Evolutionary conservation across 2,797 vertebrate species (phyloP).

Genomic region (Acanthornis magna): DNA sequence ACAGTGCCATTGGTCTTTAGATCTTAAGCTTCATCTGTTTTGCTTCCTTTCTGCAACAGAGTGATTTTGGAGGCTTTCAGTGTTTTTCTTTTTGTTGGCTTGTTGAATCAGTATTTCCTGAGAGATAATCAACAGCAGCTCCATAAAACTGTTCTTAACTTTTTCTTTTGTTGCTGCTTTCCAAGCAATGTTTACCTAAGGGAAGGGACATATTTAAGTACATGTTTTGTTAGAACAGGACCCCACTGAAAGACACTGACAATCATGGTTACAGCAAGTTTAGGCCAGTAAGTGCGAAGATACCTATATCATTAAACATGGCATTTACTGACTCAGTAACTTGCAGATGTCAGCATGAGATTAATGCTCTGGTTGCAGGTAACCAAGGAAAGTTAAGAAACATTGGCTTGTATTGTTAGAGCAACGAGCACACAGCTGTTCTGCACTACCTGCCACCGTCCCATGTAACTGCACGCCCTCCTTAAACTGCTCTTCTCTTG

Average conservation of each 20-base stretch:
- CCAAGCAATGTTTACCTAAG: not conserved
- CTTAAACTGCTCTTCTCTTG: not conserved
- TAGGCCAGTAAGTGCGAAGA: conserved; percentile 23
- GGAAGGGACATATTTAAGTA: not conserved
- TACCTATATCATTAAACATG: not conserved
- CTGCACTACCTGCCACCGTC: not conserved
- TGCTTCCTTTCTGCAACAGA: not conserved
- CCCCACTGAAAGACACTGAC: not conserved
- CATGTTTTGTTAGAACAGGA: not conserved
- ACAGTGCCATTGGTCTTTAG: not conserved
- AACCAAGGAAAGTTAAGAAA: not conserved
- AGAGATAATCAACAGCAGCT: not conserved
- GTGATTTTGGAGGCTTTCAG: not conserved
- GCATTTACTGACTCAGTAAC: not conserved
- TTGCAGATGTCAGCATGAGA: not conserved
- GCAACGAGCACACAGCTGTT: not conserved
- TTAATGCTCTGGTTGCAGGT: not conserved
- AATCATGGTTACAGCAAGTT: conserved; percentile 19
- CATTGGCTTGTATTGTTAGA: not conserved
- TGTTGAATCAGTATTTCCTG: not conserved
- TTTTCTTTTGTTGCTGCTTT: not conserved
- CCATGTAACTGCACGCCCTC: not conserved
- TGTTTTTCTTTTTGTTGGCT: not conserved
- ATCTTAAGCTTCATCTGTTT: not conserved
- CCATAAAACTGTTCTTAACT: not conserved